Base-by-base conservation (phyloP, 2,888 invertebrate genomes). In the Lamellibrachia columna region DNA sequence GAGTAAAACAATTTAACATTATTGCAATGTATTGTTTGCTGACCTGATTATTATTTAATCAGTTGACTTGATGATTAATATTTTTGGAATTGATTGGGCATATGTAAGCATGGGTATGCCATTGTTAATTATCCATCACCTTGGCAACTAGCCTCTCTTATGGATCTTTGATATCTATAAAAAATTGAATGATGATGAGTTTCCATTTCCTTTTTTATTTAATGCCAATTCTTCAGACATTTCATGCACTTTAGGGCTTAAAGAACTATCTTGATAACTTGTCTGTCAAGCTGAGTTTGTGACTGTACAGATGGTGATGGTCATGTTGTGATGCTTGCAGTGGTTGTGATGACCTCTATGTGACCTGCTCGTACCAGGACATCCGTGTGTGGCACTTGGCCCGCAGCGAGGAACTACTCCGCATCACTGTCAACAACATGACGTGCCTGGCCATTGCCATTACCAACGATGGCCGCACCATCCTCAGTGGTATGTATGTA, bases 401-500 rank as follows among this genome's bases (percentile, higher is more conserved):
- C 90, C 97, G 98, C 0, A 97, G 98, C 95, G 98, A 98, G 95
- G 99, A 99, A 97, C 97, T 98, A 93, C 97, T 98, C 52, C 97
- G 99, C 90, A 98, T 99, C 94, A 97, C 97, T 93, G 98, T 99
- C 40, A 98, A 98, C n/a, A 99, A 99, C 97, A 98, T 98, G 96
- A 97, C 97, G 4, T 99, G 98, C 96, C 98, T 98, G 11, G 97
- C 98, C 91, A 97, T 99, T 53, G 97, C 98, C 55, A 98, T 99
- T 96, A 97, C 98, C 3, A 97, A 97, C 40, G 98, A 98, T 96
- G 98, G 99, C 90, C 98, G 97, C 96, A 97, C 98, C 94, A 98
- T 99, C 94, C 97, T 98, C 52, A 98, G 98, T 15, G 98, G 96
- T 96, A 94, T 6, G 75, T 75, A 40, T 40, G 40, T 40, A 40